Base-by-base conservation (phyloP, 2,888 invertebrate species). In the Campaea margaritaria region DNA sequence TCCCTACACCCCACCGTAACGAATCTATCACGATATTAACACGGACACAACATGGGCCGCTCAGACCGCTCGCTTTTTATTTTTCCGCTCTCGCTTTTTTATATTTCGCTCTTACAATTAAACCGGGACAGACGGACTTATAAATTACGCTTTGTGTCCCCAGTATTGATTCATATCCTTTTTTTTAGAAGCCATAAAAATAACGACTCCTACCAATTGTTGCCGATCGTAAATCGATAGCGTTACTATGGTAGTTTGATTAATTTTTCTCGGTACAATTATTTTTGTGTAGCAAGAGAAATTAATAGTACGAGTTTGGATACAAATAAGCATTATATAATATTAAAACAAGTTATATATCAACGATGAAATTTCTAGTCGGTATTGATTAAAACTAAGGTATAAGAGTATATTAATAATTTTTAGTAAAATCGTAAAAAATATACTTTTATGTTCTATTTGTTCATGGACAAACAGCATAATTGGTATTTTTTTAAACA, bases 141-240 rank as follows among this genome's bases (percentile, higher is more conserved):
- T 89, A 89, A 85, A 86, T 85, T 82, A 82, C 81, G 73, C 79
- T 84, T 85, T 88, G 82, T 81, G 79, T 84, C 81, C 82, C 79
- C 75, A 73, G 80, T 81, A 87, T 86, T 83, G 88, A 86, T 86
- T 82, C 80, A 79, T 83, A 76, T 79, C 79, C 79, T 78, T 76
- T 78, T 84, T 87, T 89, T 88, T 86, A 77, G 83, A 85, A 83
- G 84, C 86, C 83, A 90, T 91, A 90, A 89, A 90, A 89, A 83
- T 89, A 89, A 91, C 86, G 85, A 84, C 85, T 83, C 79, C 84
- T 80, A 78, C 75, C 80, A 79, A 84, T 86, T 83, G 86, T 83
- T 79, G 77, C 76, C 46, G 78, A 81, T 81, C 82, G 82, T 85
- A 86, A 85, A 87, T 89, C 85, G 79, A 79, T 81, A 75, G 76